A percentile compares a stretch with the other conserved stretches of the same genome.
Conservation (phyloP, 2,113 vertebrate genomes). For the Salvator merianae region DNA sequence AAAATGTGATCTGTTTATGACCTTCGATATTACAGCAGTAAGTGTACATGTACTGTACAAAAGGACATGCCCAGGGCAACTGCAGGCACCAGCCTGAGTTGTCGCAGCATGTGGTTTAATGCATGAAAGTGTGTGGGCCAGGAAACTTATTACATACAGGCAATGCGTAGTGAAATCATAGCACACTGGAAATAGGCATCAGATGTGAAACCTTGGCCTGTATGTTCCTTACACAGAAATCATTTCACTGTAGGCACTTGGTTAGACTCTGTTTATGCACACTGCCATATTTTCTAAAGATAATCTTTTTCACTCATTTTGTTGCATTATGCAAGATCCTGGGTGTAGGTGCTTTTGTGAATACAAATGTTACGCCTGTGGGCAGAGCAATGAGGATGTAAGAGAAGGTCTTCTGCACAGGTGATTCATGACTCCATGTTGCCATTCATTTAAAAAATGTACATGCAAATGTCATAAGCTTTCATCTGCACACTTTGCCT, state of each 20-base stretch:
- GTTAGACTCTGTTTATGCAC: not conserved
- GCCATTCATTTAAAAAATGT: not conserved
- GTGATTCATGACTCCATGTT: not conserved
- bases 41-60: not conserved
- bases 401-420: not conserved
- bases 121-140: not conserved
- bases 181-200: not conserved
- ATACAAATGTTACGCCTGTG: slow-evolving; percentile 18
- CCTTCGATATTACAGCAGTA: not conserved
- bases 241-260: not conserved
- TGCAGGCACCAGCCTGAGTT: not conserved
- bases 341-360: slow-evolving; percentile 17
- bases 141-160: not conserved
- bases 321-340: slow-evolving; percentile 7
- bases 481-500: not conserved
- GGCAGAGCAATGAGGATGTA: not conserved
- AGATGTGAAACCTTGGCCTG: not conserved
- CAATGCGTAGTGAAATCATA: not conserved
- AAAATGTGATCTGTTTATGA: not conserved
- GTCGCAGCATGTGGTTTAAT: not conserved
- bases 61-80: not conserved
- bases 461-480: not conserved
- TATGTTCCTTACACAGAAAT: not conserved
- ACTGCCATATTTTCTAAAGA: not conserved
- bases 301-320: not conserved